Evolutionary conservation across 2,797 vertebrate genomes (phyloP).

Genomic region (Synaphobranchus kaupii): DNA sequence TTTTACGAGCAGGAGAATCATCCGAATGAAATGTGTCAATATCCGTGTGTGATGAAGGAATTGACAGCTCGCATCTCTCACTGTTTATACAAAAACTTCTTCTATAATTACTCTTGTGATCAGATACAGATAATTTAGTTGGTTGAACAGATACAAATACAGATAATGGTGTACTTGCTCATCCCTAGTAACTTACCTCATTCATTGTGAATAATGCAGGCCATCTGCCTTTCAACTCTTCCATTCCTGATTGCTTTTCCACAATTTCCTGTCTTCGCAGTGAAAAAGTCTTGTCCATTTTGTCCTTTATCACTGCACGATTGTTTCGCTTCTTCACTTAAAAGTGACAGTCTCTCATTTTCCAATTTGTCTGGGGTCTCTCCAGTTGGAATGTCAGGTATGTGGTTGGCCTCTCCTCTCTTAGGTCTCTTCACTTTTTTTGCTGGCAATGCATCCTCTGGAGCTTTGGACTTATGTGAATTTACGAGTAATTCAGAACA

Average conservation of each 20-base stretch:
- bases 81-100: too few species aligned
- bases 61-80: too few species aligned
- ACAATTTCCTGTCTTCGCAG: slow-evolving; percentile 31
- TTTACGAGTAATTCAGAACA: slow-evolving; percentile 14
- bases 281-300: slow-evolving; percentile 35
- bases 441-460: slow-evolving; percentile 24
- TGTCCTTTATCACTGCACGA: slow-evolving; percentile 17
- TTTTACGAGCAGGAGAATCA: too few species aligned
- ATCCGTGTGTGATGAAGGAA: too few species aligned
- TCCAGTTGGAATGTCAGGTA: slow-evolving; percentile 31
- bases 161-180: too few species aligned
- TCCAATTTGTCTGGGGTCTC: slow-evolving; percentile 32
- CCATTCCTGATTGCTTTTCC: background rate
- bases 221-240: background rate
- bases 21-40: too few species aligned
- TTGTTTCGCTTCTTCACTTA: slow-evolving; percentile 34
- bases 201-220: background rate
- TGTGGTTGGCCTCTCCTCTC: slow-evolving; percentile 23
- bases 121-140: too few species aligned
- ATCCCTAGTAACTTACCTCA: slow-evolving; percentile 21
- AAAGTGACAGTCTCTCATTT: slow-evolving; percentile 17
- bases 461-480: slow-evolving; percentile 27
- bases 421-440: slow-evolving; percentile 25
- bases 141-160: too few species aligned
- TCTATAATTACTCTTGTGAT: too few species aligned